phyloP scores from a whole-genome alignment of 2,888 invertebrate genomes.

The Dolomedes plantarius region DNA sequence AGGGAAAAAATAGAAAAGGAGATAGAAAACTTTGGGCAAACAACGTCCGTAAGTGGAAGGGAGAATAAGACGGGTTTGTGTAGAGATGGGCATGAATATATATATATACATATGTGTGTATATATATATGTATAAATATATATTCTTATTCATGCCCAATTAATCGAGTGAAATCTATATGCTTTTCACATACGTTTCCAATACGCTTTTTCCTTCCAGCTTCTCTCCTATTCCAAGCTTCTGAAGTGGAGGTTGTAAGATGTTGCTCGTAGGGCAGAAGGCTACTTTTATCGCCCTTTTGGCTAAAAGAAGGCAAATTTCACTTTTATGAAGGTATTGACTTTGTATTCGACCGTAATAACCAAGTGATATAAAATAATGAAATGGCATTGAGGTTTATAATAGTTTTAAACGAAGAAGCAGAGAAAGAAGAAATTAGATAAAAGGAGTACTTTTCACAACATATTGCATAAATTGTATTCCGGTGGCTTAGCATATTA shows the following conservation, averaged over 20 bases:
- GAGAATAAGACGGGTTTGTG: conserved; percentile 11
- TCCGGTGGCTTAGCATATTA: no score
- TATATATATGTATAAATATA: conserved; percentile 38
- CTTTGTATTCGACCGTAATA: no score
- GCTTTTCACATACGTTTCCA: conserved; percentile 36
- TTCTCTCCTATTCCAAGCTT: conserved; percentile 17
- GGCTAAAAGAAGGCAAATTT: no score
- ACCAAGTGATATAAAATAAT: no score
- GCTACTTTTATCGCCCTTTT: no score
- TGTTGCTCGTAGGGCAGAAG: neutral
- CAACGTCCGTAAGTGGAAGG: conserved; percentile 39
- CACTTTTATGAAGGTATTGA: no score
- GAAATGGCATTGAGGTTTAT: no score
- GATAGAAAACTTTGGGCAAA: conserved; percentile 29
- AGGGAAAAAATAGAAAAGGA: neutral
- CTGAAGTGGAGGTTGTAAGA: neutral
- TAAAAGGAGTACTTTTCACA: no score
- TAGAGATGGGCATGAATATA: conserved; percentile 19
- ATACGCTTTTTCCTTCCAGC: conserved; percentile 14
- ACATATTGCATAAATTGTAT: no score
- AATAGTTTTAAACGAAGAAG: no score
- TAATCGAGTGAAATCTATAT: conserved; percentile 63
- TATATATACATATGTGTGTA: conserved; percentile 33
- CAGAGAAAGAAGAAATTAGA: no score
- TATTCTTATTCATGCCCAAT: conserved; percentile 65